Base-by-base conservation (phyloP, 2,888 invertebrate species). In the Leucophora obtusa region DNA sequence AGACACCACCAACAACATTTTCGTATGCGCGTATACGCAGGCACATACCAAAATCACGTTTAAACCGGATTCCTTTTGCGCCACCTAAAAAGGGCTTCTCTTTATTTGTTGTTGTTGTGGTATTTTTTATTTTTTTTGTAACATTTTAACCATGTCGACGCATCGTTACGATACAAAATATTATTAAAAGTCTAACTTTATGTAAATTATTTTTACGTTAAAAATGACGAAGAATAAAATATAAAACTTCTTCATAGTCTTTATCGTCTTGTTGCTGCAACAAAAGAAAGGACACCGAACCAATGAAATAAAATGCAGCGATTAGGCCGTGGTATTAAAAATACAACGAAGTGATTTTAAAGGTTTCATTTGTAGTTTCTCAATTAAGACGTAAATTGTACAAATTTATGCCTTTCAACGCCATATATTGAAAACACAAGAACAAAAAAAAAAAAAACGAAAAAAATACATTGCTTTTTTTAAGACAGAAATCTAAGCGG, bases 351-450 rank as follows among this genome's bases (percentile, higher is more conserved):
- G 73, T 81, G 81, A 81, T 81, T 81, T 81, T 81, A 81, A 77
- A 81, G 81, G 81, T 81, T 81, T 81, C 81, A 77, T 77, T 73
- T 81, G 81, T 77, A 81, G 81, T 77, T 81, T 83, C 83, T 85
- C 85, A 85, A 85, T 85, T 85, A 85, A 85, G 85, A 85, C 85
- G 85, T 85, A 85, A 84, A 85, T 78, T 84, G 82, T 79, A 82
- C 85, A 84, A 84, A 85, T 85, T 85, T 83, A 85, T 85, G 83
- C 69, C 77, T 79, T 79, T 74, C 81, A 70, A 72, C 77, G 71
- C 77, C 71, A 77, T 71, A 71, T 71, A 77, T 77, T 71, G 62
- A 15, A 28, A 53, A 62, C 18, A 51, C 28, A 28, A 53, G 51
- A 35, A 38, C 56, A 58, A 70, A 58, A 58, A 56, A 24, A 24